These are phyloP conservation scores for Galago senegalensis DNA, from an alignment of 2,797 vertebrate genomes.

Conservation along the genomic window DNA sequence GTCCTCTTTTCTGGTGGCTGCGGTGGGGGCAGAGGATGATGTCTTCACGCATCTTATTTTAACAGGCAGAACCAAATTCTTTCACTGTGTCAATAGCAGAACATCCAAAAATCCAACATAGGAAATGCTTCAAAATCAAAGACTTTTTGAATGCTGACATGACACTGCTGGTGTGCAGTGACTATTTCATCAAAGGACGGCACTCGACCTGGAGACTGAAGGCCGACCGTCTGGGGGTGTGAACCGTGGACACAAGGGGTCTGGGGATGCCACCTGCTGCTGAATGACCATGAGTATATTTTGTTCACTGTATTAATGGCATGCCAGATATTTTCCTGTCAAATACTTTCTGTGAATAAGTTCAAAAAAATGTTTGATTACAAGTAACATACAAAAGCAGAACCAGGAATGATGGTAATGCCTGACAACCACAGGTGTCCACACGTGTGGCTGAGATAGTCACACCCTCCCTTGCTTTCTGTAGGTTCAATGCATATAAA, in stretches of 20 bases:
- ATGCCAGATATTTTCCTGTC: background rate
- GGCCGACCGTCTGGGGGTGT: background rate
- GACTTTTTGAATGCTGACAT: background rate
- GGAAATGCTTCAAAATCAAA: background rate
- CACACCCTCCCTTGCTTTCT: background rate
- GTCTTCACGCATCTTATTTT: background rate
- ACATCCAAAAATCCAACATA: background rate
- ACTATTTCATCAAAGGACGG: background rate
- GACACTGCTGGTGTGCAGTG: too few species aligned
- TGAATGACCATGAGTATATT: background rate
- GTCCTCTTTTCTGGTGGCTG: background rate
- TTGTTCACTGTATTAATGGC: background rate
- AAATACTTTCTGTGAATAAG: background rate
- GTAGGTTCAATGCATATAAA: background rate
- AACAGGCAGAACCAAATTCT: background rate
- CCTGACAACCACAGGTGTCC: background rate
- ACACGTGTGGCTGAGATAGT: background rate
- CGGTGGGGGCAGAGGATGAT: rapidly evolving
- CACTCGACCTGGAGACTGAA: background rate
- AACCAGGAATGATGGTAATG: background rate
- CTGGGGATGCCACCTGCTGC: background rate
- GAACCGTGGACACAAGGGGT: background rate
- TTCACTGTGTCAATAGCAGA: background rate
- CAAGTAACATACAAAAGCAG: background rate
- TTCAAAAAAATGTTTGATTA: background rate